Conservation (phyloP, 2,888 invertebrate species). For the Acrobasis consociella region DNA sequence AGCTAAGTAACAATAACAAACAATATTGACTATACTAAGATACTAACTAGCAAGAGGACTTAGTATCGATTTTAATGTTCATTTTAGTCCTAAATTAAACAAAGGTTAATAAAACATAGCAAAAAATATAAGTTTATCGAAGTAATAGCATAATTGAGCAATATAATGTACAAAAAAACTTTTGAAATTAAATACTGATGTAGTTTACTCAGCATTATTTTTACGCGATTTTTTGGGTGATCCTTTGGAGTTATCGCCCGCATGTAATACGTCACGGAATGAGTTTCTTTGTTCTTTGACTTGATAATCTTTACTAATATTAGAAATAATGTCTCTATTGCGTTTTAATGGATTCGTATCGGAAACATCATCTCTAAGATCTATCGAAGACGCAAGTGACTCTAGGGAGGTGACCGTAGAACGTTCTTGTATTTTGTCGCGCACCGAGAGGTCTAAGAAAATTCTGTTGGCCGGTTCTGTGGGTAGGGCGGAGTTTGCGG, state of each 20-base stretch:
- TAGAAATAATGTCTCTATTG: slow-evolving; percentile 50
- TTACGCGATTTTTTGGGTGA: slow-evolving; percentile 56
- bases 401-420: slow-evolving; percentile 83
- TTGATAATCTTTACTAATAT: slow-evolving; percentile 60
- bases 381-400: slow-evolving; percentile 74
- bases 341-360: slow-evolving; percentile 53
- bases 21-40: no score
- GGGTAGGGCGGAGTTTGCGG: slow-evolving; percentile 26
- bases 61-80: no score
- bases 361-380: slow-evolving; percentile 46
- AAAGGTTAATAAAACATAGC: no score
- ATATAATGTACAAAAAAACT: no score
- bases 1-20: no score
- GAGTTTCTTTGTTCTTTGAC: slow-evolving; percentile 60
- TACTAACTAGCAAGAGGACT: no score
- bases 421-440: slow-evolving; percentile 46
- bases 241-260: slow-evolving; percentile 50
- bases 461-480: slow-evolving; percentile 36
- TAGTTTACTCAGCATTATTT: slow-evolving; percentile 28
- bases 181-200: neutral
- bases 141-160: no score
- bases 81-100: no score
- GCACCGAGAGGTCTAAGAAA: slow-evolving; percentile 57
- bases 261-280: slow-evolving; percentile 58
- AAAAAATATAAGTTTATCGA: no score